Evolutionary conservation across 2,888 invertebrate species (phyloP).

Genomic region (Sericinus montela): DNA sequence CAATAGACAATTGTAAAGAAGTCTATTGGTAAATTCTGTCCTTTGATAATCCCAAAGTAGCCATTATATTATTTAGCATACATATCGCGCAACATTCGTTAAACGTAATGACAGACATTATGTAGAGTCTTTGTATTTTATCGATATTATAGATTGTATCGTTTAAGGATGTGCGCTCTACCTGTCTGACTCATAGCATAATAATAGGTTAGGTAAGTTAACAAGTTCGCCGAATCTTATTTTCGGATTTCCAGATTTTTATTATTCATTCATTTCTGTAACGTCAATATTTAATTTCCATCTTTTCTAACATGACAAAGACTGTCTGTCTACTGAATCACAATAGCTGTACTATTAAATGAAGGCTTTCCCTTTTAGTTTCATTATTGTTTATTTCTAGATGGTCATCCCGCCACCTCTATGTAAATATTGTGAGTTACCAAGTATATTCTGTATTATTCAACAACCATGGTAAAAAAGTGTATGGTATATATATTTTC

Average conservation of each 20-base stretch:
- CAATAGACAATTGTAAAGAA: background rate
- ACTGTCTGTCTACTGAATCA: too few species aligned
- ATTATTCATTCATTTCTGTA: too few species aligned
- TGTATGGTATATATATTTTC: too few species aligned
- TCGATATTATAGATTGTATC: constrained; percentile 41
- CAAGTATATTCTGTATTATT: too few species aligned
- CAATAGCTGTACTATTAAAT: too few species aligned
- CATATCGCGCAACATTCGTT: constrained; percentile 18
- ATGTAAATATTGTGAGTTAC: too few species aligned
- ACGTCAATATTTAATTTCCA: too few species aligned
- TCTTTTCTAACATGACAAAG: too few species aligned
- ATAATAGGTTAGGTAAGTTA: constrained; percentile 52
- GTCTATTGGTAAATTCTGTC: background rate
- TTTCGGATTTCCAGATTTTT: constrained; percentile 23
- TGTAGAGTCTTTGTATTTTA: constrained; percentile 29
- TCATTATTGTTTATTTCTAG: too few species aligned
- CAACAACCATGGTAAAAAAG: too few species aligned
- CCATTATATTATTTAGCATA: constrained; percentile 12
- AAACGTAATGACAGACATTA: constrained; percentile 36
- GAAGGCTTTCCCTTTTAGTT: too few species aligned
- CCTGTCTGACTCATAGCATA: constrained; percentile 50
- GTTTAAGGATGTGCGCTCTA: constrained; percentile 18
- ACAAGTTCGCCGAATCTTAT: constrained; percentile 51
- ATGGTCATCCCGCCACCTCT: too few species aligned
- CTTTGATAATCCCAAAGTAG: background rate